Percentiles rank a stretch among this genome's conserved stretches.
Conservation (phyloP, 2,888 invertebrate species). For the Melanchra persicariae region DNA sequence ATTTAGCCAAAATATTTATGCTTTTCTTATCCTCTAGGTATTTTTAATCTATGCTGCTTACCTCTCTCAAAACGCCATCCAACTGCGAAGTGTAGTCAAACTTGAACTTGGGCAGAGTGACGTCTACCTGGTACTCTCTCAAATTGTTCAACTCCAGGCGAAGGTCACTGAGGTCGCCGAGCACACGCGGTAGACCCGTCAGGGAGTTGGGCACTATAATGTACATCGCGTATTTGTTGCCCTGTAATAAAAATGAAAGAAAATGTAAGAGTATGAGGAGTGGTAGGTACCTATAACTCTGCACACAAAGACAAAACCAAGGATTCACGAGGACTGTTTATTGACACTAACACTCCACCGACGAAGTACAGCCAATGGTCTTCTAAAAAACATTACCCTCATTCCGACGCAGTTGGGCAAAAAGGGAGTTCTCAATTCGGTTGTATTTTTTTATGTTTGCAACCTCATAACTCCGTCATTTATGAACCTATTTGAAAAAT, state of each 20-base stretch:
- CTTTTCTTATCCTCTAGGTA: not conserved
- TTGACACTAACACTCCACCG: not conserved
- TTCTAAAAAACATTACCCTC: too few relatives aligned
- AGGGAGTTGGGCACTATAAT: slow-evolving; percentile 93
- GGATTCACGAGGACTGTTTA: not conserved
- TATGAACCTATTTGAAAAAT: too few relatives aligned
- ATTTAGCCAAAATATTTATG: not conserved
- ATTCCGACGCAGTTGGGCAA: too few relatives aligned
- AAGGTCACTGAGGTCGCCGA: slow-evolving; percentile 90
- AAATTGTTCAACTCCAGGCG: slow-evolving; percentile 91
- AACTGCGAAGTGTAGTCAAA: slow-evolving; percentile 93
- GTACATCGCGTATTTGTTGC: slow-evolving; percentile 94
- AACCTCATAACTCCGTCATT: too few relatives aligned
- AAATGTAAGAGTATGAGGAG: not conserved
- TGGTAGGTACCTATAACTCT: not conserved
- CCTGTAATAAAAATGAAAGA: slow-evolving; percentile 84
- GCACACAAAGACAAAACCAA: not conserved
- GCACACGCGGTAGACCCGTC: slow-evolving; percentile 91
- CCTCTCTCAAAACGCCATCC: slow-evolving; percentile 91
- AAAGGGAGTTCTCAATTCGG: too few relatives aligned
- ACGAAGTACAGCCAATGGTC: not conserved
- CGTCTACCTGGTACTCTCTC: slow-evolving; percentile 91
- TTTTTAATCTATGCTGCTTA: slow-evolving; percentile 72
- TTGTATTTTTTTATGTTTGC: too few relatives aligned
- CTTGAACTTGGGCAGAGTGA: slow-evolving; percentile 94